A percentile compares a stretch with the other conserved stretches of the same genome.
phyloP scores from a whole-genome alignment of 2,113 vertebrate genomes.

The Puffinus mauretanicus region DNA sequence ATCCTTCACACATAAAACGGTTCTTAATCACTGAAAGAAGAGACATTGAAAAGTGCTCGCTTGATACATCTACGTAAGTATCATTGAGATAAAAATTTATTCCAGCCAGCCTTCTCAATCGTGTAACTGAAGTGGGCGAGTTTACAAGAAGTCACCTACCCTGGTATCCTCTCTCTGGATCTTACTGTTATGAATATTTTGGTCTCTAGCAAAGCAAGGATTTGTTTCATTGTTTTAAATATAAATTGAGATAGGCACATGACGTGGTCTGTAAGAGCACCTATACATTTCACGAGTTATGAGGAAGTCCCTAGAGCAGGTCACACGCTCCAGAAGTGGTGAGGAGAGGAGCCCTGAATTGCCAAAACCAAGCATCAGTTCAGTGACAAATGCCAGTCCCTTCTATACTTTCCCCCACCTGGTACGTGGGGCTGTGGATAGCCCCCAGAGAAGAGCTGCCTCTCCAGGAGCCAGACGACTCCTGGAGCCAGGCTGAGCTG shows the following conservation, averaged over 20 bases:
- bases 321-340: neutral
- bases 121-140: accelerated
- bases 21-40: neutral
- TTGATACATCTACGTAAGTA: neutral
- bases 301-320: neutral
- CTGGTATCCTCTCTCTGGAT: neutral
- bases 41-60: neutral
- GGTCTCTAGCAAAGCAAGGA: neutral
- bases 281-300: neutral
- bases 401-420: neutral
- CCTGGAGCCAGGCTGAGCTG: neutral
- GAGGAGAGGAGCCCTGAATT: neutral
- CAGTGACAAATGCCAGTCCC: neutral
- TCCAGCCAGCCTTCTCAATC: neutral
- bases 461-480: neutral
- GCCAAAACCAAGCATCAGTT: neutral
- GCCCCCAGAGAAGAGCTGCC: neutral
- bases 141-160: accelerated
- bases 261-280: neutral
- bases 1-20: neutral
- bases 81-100: neutral
- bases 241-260: neutral
- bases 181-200: neutral
- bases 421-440: accelerated
- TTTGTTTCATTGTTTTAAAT: neutral